Evolutionary conservation across 2,113 vertebrate genomes (phyloP), one percentile per base, ranked within the genome.

Genomic region (Alouatta palliata): DNA sequence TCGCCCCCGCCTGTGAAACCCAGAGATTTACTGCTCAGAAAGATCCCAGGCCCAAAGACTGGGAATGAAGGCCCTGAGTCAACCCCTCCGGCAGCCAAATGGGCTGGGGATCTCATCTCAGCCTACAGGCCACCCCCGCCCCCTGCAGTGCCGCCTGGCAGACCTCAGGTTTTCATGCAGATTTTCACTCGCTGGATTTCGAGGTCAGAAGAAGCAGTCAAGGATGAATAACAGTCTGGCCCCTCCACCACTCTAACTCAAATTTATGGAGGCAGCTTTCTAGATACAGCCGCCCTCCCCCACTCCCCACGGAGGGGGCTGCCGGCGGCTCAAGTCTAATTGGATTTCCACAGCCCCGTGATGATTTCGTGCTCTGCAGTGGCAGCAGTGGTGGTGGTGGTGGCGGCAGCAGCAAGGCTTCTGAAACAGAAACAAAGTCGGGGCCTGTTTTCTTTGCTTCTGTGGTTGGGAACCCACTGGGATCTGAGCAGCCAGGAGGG

Each of bases 381-480:
- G 32, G 56, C 73, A 40, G 49, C 47, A 68, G 61, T 8, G 32
- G 58, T 43, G 35, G 35, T 4, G 35, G 47, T 30, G 6, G 45
- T 45, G 45, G 52, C 6, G 52, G 17, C 52, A 0, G 40, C 56
- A 32, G 40, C 6, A 40, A 75, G 12, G 47, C 52, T 94, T 91
- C 93, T 40, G 89, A 94, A 96, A 96, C 0, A 97, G 86, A 92
- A 88, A 27, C 71, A 75, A 93, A 91, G 40, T 71, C 56, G 75
- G 88, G 77, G 82, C 58, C 90, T 35, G 17, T 43, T 40, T 77
- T 73, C 91, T 93, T 71, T 75, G 91, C 83, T 71, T 91, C 88
- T 87, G 43, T 43, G 47, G 56, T 87, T 76, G 61, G 61, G 9
- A 91, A 85, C 54, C 90, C 0, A 0, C 61, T 43, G 21, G 23